Evolutionary conservation across 2,797 vertebrate genomes (phyloP).

Genomic region (Lagorchestes hirsutus): DNA sequence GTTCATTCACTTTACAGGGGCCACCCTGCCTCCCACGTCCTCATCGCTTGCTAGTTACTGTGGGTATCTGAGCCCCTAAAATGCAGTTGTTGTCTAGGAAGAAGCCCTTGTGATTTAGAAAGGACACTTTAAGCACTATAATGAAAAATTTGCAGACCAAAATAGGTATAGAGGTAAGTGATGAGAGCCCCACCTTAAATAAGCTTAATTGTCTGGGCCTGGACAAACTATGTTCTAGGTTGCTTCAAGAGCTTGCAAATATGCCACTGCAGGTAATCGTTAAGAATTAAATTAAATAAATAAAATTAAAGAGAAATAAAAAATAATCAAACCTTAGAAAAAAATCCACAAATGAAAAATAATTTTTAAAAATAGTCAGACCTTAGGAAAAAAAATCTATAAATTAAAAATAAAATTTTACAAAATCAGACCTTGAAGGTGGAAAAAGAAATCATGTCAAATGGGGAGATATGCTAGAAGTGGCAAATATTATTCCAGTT

Average conservation of each 20-base stretch:
- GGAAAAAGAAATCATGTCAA: not conserved
- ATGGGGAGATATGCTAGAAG: not conserved
- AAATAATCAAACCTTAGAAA: too few relatives aligned
- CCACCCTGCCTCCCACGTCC: not conserved
- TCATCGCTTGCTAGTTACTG: not conserved
- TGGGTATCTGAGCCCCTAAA: not conserved
- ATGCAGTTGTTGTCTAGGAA: not conserved
- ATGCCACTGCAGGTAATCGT: not conserved
- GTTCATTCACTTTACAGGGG: not conserved
- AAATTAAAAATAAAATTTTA: too few relatives aligned
- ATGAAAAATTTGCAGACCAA: not conserved
- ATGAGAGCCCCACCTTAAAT: not conserved
- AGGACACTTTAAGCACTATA: conserved; percentile 14
- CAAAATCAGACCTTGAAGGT: not conserved
- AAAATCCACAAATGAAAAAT: too few relatives aligned
- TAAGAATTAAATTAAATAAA: not conserved
- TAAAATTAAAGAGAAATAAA: not conserved
- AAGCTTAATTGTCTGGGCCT: not conserved
- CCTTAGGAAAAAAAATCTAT: too few relatives aligned
- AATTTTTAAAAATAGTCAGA: not conserved
- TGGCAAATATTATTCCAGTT: not conserved
- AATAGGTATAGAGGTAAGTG: not conserved
- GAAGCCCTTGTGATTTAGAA: not conserved
- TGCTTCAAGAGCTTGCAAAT: not conserved
- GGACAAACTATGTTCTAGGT: not conserved